phyloP scores from a whole-genome alignment of 2,888 invertebrate species.

The Cyclophora punctaria region DNA sequence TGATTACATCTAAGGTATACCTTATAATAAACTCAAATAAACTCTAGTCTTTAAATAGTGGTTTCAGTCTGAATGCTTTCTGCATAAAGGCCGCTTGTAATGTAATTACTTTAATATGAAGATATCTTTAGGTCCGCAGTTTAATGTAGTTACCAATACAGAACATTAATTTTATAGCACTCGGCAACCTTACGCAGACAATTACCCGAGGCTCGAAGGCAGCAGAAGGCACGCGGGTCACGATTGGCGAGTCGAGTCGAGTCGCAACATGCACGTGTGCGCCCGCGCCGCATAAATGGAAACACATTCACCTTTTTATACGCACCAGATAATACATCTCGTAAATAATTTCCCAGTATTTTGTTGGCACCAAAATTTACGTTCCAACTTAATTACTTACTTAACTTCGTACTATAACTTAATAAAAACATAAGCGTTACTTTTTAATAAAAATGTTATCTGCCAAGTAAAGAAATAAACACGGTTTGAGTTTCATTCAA shows the following conservation, averaged over 20 bases:
- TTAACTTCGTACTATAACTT: no score
- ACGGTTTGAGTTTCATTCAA: no score
- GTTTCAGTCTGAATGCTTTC: not conserved
- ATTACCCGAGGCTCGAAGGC: constrained; percentile 1
- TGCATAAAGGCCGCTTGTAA: no score
- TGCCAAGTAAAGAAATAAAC: no score
- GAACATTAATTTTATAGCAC: not conserved
- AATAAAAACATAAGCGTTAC: no score
- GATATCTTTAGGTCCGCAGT: not conserved
- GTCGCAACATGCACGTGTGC: constrained; percentile 13
- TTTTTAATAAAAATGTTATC: no score
- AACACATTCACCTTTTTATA: constrained; percentile 17
- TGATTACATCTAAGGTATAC: no score
- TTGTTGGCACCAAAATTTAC: not conserved
- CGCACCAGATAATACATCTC: constrained; percentile 14
- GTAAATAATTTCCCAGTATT: constrained; percentile 10
- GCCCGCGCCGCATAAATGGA: constrained; percentile 13
- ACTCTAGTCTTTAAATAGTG: no score
- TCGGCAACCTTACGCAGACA: constrained; percentile 2
- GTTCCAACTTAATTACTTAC: no score
- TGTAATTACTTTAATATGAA: not conserved
- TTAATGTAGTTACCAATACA: constrained; percentile 1
- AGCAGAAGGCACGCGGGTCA: constrained; percentile 19
- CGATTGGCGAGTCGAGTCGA: constrained; percentile 3
- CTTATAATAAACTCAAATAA: no score